A percentile compares a stretch with the other conserved stretches of the same genome.
Conservation (phyloP, 2,888 invertebrate genomes). For the Ormyrus thymus region DNA sequence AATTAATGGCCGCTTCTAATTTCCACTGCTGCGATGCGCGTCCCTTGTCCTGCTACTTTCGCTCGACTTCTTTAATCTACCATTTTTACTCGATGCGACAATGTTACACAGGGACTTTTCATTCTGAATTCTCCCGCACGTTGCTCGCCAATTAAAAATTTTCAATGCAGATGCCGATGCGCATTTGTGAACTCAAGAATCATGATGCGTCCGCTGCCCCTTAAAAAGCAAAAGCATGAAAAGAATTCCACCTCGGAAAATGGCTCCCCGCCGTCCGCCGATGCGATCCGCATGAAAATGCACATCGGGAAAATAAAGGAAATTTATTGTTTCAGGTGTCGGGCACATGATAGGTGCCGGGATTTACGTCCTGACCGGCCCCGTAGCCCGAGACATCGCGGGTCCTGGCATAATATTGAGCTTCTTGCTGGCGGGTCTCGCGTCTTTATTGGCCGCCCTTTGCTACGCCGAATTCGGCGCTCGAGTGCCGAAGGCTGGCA, state of each 20-base stretch:
- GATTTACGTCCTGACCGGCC: constrained; percentile 92
- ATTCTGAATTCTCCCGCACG: too few relatives aligned
- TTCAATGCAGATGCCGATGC: too few relatives aligned
- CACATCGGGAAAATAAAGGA: neutral
- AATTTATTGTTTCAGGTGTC: constrained; percentile 79
- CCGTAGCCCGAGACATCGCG: constrained; percentile 87
- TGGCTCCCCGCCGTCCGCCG: too few relatives aligned
- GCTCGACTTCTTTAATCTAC: too few relatives aligned
- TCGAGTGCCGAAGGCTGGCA: constrained; percentile 91
- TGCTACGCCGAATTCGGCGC: constrained; percentile 95
- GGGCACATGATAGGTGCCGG: constrained; percentile 98
- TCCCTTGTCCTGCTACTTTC: too few relatives aligned
- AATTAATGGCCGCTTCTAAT: neutral
- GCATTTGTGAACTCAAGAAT: too few relatives aligned
- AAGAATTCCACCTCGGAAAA: too few relatives aligned
- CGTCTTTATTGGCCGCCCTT: constrained; percentile 86
- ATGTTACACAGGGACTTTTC: too few relatives aligned
- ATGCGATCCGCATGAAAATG: neutral
- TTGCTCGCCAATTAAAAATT: too few relatives aligned
- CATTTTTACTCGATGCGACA: too few relatives aligned
- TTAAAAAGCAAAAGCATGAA: too few relatives aligned
- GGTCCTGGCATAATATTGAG: constrained; percentile 89
- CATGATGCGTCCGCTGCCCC: too few relatives aligned
- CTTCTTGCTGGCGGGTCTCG: constrained; percentile 87
- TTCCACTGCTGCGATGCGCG: neutral